Evolutionary conservation across 1,140 invertebrate species (phyloP), one percentile per base, ranked within the genome.

Genomic region (Papilio aristodemus): DNA sequence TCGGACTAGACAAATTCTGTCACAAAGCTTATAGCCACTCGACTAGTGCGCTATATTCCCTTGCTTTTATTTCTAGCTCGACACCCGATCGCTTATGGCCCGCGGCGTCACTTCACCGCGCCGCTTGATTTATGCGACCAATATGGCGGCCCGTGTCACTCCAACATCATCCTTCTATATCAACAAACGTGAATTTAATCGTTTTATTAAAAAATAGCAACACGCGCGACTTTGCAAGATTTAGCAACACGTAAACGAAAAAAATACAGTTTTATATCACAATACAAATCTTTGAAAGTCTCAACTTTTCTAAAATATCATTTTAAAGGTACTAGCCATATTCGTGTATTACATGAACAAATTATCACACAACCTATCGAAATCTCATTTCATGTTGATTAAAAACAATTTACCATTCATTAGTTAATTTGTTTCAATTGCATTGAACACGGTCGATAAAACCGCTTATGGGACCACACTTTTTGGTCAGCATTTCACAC

Each of bases 61-160:
- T 80, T 84, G 83, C 83, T 91, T 91, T 89, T 91, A 91, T 89
- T 89, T 87, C 83, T 81, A 79, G 77, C 78, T 78, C 83, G 86
- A 89, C 89, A 91, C 81, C 83, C 87, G 89, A 89, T 91, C 84
- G 87, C 86, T 89, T 89, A 89, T 84, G 79, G 82, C 74, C 76
- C 72, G 75, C 74, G 76, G 79, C 80, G 86, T 89, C 87, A 89
- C 86, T 85, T 87, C 81, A 76, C 75, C 80, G 74, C 76, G 75
- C 64, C 77, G 83, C 83, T 87, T 91, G 89, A 91, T 91, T 91
- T 91, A 90, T 91, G 87, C 87, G 80, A 82, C 84, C 85, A 90
- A 90, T 90, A 91, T 90, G 89, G 89, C 86, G 72, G 79, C 75
- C 73, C 70, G 79, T 84, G 89, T 89, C 89, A 88, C 76, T 87